Evolutionary conservation across 37 sponge, comb jelly and placozoan species (phyloP).

Genomic region (Aplysina aerophoba): DNA sequence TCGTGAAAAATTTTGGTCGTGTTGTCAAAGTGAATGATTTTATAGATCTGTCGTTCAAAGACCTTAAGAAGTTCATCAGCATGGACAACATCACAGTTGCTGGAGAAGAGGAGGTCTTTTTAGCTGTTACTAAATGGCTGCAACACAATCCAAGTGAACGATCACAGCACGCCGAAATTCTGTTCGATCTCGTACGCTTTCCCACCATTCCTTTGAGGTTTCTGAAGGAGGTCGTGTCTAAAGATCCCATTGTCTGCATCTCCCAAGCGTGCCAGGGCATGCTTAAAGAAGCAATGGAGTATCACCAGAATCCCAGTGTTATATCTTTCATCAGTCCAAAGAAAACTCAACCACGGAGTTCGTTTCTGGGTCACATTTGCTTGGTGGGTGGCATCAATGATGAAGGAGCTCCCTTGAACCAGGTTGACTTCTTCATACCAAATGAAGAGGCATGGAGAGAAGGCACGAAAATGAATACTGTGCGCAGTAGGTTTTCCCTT

Average conservation of each 20-base stretch:
- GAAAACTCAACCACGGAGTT: conserved; percentile 75
- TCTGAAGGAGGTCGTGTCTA: conserved; percentile 38
- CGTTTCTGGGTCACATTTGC: conserved; percentile 71
- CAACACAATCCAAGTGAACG: conserved; percentile 48
- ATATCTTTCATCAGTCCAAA: conserved; percentile 57
- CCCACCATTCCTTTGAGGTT: conserved; percentile 62
- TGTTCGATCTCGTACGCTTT: conserved; percentile 75
- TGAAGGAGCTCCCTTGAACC: conserved; percentile 53
- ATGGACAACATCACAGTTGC: conserved; percentile 63
- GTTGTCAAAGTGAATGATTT: conserved; percentile 67
- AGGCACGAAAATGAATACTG: conserved; percentile 67
- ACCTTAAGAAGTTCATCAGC: conserved; percentile 55
- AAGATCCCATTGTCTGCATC: conserved; percentile 38
- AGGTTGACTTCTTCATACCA: conserved; percentile 68
- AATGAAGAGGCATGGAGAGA: conserved; percentile 73
- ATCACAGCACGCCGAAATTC: conserved; percentile 16
- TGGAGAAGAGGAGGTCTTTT: conserved; percentile 80
- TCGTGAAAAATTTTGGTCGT: conserved; percentile 53
- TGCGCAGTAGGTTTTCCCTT: conserved; percentile 53
- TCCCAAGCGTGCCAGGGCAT: conserved; percentile 32
- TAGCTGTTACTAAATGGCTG: conserved; percentile 78
- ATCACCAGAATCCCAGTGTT: conserved; percentile 72
- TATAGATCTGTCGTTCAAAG: conserved; percentile 42
- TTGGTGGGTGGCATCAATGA: conserved; percentile 71
- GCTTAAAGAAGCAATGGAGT: conserved; percentile 64